These are phyloP conservation scores for Pseudochaenichthys georgianus DNA, from an alignment of 2,797 vertebrate species.

Conservation along the genomic window DNA sequence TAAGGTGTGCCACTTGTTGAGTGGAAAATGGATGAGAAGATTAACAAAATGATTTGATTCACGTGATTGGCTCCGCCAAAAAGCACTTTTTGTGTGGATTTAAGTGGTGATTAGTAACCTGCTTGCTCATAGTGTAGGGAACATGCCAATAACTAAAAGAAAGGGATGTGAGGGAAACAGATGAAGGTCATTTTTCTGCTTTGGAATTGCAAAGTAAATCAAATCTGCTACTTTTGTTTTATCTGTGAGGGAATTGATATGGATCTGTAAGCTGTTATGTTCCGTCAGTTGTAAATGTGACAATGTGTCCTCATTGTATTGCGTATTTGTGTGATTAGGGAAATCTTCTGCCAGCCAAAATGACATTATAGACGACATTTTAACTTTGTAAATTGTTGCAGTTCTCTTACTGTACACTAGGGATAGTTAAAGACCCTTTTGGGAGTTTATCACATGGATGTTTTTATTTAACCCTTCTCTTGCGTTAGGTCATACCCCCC, in stretches of 20 bases:
- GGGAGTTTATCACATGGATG: background rate
- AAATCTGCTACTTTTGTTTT: background rate
- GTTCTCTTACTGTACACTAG: background rate
- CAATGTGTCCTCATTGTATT: background rate
- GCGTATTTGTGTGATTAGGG: background rate
- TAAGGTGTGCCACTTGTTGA: slow-evolving; percentile 48
- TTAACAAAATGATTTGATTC: slow-evolving; percentile 52
- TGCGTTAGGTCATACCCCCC: too few species aligned
- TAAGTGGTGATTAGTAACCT: slow-evolving; percentile 22
- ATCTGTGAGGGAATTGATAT: background rate
- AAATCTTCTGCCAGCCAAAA: slow-evolving; percentile 15
- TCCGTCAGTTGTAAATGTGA: background rate
- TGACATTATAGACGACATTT: slow-evolving; percentile 1
- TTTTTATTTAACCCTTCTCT: background rate
- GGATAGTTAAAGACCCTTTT: background rate
- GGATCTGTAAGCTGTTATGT: background rate
- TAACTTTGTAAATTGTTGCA: slow-evolving; percentile 24
- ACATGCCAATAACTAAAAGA: background rate
- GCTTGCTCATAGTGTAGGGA: background rate
- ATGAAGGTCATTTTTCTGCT: slow-evolving; percentile 2
- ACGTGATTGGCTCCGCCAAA: slow-evolving; percentile 39
- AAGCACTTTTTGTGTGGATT: slow-evolving; percentile 27
- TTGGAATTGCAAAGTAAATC: background rate
- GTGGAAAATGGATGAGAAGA: slow-evolving; percentile 53
- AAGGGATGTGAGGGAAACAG: background rate